Conservation (phyloP, 1,140 invertebrate species). For the Papilio dardanus region DNA sequence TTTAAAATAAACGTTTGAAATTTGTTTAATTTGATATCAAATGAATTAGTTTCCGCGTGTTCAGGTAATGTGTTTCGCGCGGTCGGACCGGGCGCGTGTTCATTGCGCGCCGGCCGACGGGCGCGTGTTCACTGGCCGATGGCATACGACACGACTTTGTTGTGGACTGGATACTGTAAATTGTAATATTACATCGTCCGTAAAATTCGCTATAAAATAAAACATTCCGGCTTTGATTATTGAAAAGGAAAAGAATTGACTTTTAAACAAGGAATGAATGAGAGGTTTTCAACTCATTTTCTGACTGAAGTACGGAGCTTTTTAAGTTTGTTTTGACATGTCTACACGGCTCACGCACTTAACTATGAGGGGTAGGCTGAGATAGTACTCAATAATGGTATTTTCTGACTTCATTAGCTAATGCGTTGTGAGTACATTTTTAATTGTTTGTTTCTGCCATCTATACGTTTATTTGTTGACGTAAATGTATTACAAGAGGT, state of each 20-base stretch:
- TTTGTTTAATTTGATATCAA: conserved; percentile 17
- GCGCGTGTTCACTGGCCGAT: not conserved
- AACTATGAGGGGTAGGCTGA: not conserved
- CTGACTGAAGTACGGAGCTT: too few relatives aligned
- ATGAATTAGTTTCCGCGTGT: conserved; percentile 16
- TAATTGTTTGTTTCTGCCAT: too few relatives aligned
- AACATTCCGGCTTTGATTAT: not conserved
- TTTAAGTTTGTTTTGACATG: not conserved
- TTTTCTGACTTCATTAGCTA: too few relatives aligned
- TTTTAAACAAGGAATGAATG: not conserved
- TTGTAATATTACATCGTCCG: not conserved
- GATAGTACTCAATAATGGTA: not conserved
- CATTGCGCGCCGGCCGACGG: not conserved
- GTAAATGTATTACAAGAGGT: not conserved
- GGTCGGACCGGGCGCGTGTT: not conserved
- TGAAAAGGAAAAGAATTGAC: not conserved
- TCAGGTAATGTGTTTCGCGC: not conserved
- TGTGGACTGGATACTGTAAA: not conserved
- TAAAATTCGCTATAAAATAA: not conserved
- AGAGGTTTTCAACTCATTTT: not conserved
- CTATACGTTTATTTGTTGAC: not conserved
- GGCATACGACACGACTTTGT: not conserved
- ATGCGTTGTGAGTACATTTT: too few relatives aligned
- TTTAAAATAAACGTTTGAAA: not conserved
- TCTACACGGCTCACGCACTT: not conserved